Evolutionary conservation across 2,797 vertebrate species (phyloP).

Genomic region (Borostomias antarcticus): DNA sequence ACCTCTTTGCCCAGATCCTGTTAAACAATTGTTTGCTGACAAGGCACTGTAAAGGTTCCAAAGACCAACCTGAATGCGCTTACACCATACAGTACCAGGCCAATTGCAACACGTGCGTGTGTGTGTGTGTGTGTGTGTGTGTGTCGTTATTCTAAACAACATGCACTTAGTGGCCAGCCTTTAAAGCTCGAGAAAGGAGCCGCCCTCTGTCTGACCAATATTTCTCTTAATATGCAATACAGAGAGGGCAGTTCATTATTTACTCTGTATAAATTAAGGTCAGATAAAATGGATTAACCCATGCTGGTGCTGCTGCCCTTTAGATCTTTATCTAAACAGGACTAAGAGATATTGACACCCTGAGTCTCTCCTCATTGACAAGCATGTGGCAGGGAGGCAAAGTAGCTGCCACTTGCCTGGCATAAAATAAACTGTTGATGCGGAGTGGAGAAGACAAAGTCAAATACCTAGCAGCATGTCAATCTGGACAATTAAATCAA

Average conservation of each 20-base stretch:
- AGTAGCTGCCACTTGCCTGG: slow-evolving; percentile 50
- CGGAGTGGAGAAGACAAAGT: slow-evolving; percentile 53
- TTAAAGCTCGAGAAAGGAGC: slow-evolving; percentile 33
- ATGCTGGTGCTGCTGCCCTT: slow-evolving; percentile 9
- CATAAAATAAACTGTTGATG: slow-evolving; percentile 57
- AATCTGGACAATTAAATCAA: slow-evolving; percentile 44
- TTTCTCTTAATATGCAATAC: slow-evolving; percentile 61
- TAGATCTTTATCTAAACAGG: slow-evolving; percentile 5
- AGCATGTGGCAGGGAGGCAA: slow-evolving; percentile 55
- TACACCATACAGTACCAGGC: neutral
- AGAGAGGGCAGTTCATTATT: slow-evolving; percentile 66
- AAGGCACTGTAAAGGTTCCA: too few relatives aligned
- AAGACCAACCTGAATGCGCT: too few relatives aligned
- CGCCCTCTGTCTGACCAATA: slow-evolving; percentile 36
- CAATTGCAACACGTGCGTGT: neutral
- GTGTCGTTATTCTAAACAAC: neutral
- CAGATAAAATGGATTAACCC: slow-evolving; percentile 67
- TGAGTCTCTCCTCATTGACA: slow-evolving; percentile 55
- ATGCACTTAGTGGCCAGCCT: neutral
- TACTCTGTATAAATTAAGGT: slow-evolving; percentile 72
- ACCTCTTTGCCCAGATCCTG: too few relatives aligned
- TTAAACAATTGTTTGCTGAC: too few relatives aligned
- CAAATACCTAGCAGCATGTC: slow-evolving; percentile 44
- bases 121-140: too few relatives aligned
- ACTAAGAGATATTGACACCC: slow-evolving; percentile 13